Base-by-base conservation (phyloP, 2,797 vertebrate species). In the Streptopelia turtur region DNA sequence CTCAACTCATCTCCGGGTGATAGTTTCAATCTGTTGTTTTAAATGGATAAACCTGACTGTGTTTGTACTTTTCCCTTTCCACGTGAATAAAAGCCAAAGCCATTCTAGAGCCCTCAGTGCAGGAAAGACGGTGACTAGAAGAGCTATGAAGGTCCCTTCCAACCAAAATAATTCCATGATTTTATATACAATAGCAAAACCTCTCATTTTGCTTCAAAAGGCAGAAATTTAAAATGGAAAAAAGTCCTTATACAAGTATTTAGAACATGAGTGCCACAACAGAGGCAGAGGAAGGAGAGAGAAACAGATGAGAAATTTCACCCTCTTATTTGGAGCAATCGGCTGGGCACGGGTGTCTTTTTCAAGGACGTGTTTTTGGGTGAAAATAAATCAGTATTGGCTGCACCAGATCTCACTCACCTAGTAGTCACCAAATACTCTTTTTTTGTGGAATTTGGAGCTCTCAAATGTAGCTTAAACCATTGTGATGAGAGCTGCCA, bases 141-240 rank as follows among this genome's bases (percentile, higher is more conserved):
- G 43, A 45, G 43, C 43, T 20, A 45, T 45, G 43, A 45, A 45
- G 43, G 43, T 45, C 43, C 43, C 18, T 45, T 45, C 43, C 43
- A 45, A 45, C 18, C 43, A 18, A 45, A 45, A 45, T 10, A 18
- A 45, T 45, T 45, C 43, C 13, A 10, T 45, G 18, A 45, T 45
- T 11, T 20, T 17, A 12, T 5, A 18, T 27, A 50, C 0, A 0
- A 63, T 0, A 60, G 25, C 16, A 91, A 91, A 83, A 4, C 2
- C 13, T 27, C 18, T 50, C 27, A 3, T 59, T 74, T 56, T 65
- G 16, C 27, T 91, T 75, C 55, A 43, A 56, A 24, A 64, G 24
- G 31, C 6, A 78, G 63, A 87, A 71, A 69, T 23, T 43, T n/a
- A 8, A 86, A 80, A 45, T 20, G 28, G 35, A 8, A 79, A 65